Base-by-base conservation (phyloP, 1,140 invertebrate species). In the Tachypleus tridentatus region DNA sequence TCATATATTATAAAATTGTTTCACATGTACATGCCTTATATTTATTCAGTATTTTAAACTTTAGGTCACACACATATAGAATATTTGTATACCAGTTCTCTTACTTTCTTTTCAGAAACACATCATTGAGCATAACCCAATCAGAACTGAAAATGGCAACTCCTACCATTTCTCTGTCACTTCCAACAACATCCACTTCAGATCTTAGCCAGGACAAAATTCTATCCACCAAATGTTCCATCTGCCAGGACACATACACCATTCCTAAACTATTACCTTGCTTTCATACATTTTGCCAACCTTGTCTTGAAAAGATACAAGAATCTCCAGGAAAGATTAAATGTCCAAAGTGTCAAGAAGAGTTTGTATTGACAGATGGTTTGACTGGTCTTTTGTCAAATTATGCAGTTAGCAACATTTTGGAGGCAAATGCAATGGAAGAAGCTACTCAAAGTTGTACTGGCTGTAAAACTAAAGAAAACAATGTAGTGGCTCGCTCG, bases 381-480 rank as follows among this genome's bases (percentile, higher is more conserved):
- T 70, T 86, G 51, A 78, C 81, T 68, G 84, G 82, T 56, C 79
- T 88, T 49, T 77, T 87, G 57, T 82, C 83, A 4, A 87, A 86
- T 75, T 85, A 86, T 75, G 83, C 82, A 49, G 80, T 85, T 9
- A 82, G 80, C 61, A 83, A 80, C 73, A 64, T 79, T 29, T 68
- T 80, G 57, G 78, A 82, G 70, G 77, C 73, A 6, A 65, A 63
- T 62, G 69, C 62, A 50, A 51, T 63, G 61, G 65, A 67, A 57
- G 66, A 65, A 4, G 59, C 10, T 6, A 70, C 74, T 64, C 71
- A 76, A 62, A 70, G 63, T 71, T 93, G 89, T 78, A 92, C 89
- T 63, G 87, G 87, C 73, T 93, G 90, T 81, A 90, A 93, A 76
- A 88, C 86, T 52, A 88, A 86, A 74, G 87, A 90, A 76, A 84